phyloP scores from a whole-genome alignment of 2,113 vertebrate genomes.

The Sinocyclocheilus rhinocerous region DNA sequence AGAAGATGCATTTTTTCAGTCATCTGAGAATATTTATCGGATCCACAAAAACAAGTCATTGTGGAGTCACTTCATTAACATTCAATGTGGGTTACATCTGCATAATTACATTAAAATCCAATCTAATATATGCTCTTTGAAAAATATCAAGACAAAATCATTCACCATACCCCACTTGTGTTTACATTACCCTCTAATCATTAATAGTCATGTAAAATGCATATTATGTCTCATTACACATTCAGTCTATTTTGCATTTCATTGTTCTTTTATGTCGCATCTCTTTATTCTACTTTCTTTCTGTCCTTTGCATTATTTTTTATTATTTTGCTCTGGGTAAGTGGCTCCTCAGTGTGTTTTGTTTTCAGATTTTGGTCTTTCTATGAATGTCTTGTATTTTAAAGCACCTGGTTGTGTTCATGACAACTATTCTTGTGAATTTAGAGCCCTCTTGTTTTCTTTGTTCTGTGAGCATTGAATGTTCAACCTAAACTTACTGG shows the following conservation, averaged over 20 bases:
- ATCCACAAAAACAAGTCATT: constrained; percentile 31
- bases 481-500: not conserved
- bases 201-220: constrained; percentile 36
- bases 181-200: constrained; percentile 17
- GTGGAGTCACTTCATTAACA: constrained; percentile 3
- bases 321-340: not conserved
- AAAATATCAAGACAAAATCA: constrained; percentile 35
- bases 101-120: constrained; percentile 39
- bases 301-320: constrained; percentile 5
- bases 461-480: not conserved
- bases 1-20: constrained; percentile 30
- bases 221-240: constrained; percentile 1
- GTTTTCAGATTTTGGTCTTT: not conserved
- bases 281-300: not conserved
- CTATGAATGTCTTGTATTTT: not conserved
- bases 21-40: constrained; percentile 22
- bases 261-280: constrained; percentile 4
- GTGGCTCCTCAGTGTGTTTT: not conserved
- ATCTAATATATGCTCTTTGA: constrained; percentile 25
- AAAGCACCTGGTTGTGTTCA: not conserved
- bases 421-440: not conserved
- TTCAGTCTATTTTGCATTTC: constrained; percentile 27
- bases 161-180: constrained; percentile 19
- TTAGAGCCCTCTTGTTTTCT: not conserved
- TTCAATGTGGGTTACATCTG: constrained; percentile 19